A percentile compares a stretch with the other conserved stretches of the same genome.
Conservation (phyloP, 2,797 vertebrate species). For the Gallinago stenura region DNA sequence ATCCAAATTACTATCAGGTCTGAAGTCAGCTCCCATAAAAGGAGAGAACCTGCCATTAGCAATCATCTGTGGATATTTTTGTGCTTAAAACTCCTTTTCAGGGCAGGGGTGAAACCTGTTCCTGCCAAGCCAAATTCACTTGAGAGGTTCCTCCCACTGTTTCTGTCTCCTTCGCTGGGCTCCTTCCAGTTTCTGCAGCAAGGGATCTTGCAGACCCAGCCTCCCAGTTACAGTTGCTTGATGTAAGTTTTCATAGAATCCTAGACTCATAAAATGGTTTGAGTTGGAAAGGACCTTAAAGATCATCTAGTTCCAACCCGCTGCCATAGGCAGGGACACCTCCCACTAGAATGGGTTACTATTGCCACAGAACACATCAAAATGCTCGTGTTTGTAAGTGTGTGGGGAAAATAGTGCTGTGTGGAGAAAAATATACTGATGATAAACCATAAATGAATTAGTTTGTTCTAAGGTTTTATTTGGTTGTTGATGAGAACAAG, state of each 20-base stretch:
- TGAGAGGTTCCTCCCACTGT: not conserved
- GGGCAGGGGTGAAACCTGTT: not conserved
- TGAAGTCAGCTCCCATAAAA: not conserved
- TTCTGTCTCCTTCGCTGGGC: not conserved
- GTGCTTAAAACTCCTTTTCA: not conserved
- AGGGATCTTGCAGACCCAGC: not conserved
- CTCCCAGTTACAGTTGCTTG: not conserved
- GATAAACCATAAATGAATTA: not conserved
- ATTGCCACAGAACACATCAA: not conserved
- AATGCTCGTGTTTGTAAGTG: not conserved
- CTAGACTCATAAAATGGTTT: not conserved
- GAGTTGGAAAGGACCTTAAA: not conserved
- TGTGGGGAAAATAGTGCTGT: not conserved
- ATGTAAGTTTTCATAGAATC: not conserved
- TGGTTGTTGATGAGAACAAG: not conserved
- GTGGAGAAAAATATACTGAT: not conserved
- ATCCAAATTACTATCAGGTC: not conserved
- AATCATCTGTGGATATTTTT: slow-evolving; percentile 11
- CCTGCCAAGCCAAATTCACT: not conserved
- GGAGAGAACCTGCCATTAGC: not conserved
- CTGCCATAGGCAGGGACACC: not conserved
- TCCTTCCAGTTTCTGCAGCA: not conserved
- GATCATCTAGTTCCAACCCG: not conserved
- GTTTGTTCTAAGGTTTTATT: not conserved
- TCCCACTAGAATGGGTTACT: not conserved